These are phyloP conservation scores for Silurus aristotelis DNA, from an alignment of 2,797 vertebrate species.

Conservation along the genomic window DNA sequence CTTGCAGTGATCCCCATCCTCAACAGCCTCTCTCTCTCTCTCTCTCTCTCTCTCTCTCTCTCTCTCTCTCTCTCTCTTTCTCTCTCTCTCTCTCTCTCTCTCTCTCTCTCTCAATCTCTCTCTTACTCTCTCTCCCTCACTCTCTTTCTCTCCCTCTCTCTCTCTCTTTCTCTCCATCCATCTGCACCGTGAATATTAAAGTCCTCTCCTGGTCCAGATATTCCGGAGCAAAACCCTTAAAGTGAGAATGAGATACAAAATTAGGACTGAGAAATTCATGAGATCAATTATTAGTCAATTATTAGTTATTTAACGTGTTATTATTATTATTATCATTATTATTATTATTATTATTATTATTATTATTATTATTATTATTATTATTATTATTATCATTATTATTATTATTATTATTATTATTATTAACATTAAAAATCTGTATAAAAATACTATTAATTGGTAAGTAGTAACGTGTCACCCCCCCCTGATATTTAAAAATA, in stretches of 20 bases:
- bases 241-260: background rate
- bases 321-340: conserved; percentile 25
- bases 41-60: conserved; percentile 17
- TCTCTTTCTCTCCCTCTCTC: background rate
- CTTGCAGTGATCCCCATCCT: conserved; percentile 56
- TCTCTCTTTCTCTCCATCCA: conserved; percentile 46
- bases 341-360: background rate
- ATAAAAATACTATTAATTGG: background rate
- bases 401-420: background rate
- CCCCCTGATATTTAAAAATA: background rate
- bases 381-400: conserved; percentile 25
- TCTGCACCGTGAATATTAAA: conserved; percentile 61
- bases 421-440: background rate
- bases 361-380: conserved; percentile 11
- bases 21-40: background rate
- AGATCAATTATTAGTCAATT: background rate
- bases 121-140: too few relatives aligned
- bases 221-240: background rate
- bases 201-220: too few relatives aligned
- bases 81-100: background rate
- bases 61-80: background rate
- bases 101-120: background rate
- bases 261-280: background rate
- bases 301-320: background rate
- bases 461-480: background rate